phyloP scores from a whole-genome alignment of 2,888 invertebrate species.

The Diplazon laetatorius region DNA sequence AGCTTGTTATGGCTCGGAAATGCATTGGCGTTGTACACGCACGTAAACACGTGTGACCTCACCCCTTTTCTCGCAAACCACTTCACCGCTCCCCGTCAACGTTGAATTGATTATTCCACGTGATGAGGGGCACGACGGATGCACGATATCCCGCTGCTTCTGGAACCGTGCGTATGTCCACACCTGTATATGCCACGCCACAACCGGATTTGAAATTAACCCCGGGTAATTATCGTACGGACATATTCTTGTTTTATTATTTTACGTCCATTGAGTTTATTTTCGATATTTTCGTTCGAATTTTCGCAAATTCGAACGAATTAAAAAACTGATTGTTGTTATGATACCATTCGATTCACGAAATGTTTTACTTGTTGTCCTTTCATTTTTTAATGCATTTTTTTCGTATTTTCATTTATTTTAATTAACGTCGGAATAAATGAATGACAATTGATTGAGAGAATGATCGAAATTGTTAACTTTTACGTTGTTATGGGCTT shows the following conservation, averaged over 20 bases:
- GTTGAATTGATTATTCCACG: slow-evolving; percentile 25
- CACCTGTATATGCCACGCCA: neutral
- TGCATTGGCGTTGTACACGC: slow-evolving; percentile 19
- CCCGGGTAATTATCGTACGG: slow-evolving; percentile 1
- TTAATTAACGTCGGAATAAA: neutral
- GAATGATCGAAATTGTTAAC: slow-evolving; percentile 7
- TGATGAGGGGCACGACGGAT: slow-evolving; percentile 19
- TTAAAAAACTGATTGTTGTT: neutral
- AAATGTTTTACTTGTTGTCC: too few relatives aligned
- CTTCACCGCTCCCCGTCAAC: slow-evolving; percentile 6
- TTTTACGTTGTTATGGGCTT: neutral
- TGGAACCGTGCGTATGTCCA: neutral
- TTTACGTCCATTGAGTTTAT: neutral
- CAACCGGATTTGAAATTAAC: slow-evolving; percentile 8
- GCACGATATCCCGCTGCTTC: slow-evolving; percentile 6
- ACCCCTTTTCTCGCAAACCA: neutral
- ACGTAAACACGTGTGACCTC: slow-evolving; percentile 2
- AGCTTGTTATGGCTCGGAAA: slow-evolving; percentile 28
- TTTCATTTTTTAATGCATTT: too few relatives aligned
- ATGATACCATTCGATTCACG: neutral
- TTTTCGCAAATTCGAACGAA: neutral
- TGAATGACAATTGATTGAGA: neutral
- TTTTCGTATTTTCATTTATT: too few relatives aligned
- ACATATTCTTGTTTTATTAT: neutral
- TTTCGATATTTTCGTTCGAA: neutral